A percentile compares a stretch with the other conserved stretches of the same genome.
Conservation (phyloP, 1,140 invertebrate genomes). For the Scaptomyza montana region DNA sequence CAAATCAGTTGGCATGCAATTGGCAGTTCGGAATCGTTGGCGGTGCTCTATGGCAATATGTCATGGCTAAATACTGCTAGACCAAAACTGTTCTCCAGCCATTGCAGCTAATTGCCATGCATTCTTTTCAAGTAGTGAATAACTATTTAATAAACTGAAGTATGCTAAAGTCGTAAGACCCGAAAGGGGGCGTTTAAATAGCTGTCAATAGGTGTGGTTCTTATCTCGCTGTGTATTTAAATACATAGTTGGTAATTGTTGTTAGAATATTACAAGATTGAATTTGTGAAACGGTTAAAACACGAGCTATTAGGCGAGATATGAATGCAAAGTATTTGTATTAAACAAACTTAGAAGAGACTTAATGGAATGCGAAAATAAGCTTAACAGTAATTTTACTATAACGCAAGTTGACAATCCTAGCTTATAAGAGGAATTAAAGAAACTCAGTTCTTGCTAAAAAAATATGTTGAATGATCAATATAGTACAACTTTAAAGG, state of each 20-base stretch:
- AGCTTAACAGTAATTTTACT: background rate
- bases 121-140: slow-evolving; percentile 14
- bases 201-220: slow-evolving; percentile 18
- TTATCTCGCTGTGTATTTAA: background rate
- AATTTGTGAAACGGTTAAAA: background rate
- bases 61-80: slow-evolving; percentile 37
- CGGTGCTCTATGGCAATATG: slow-evolving; percentile 23
- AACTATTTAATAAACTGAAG: slow-evolving; percentile 35
- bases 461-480: too few relatives aligned
- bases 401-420: too few relatives aligned
- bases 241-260: background rate
- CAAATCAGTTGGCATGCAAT: slow-evolving; percentile 30
- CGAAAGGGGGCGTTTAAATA: slow-evolving; percentile 37
- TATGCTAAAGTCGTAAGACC: slow-evolving; percentile 1
- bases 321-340: too few relatives aligned
- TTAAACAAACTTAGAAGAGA: too few relatives aligned
- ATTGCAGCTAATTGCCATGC: slow-evolving; percentile 33
- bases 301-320: too few relatives aligned
- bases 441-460: too few relatives aligned
- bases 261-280: slow-evolving; percentile 2
- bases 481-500: too few relatives aligned
- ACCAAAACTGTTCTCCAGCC: slow-evolving; percentile 7
- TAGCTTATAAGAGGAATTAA: too few relatives aligned
- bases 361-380: background rate
- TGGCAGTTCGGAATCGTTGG: background rate